phyloP scores from a whole-genome alignment of 2,888 invertebrate genomes.

The Aphodius sticticus region DNA sequence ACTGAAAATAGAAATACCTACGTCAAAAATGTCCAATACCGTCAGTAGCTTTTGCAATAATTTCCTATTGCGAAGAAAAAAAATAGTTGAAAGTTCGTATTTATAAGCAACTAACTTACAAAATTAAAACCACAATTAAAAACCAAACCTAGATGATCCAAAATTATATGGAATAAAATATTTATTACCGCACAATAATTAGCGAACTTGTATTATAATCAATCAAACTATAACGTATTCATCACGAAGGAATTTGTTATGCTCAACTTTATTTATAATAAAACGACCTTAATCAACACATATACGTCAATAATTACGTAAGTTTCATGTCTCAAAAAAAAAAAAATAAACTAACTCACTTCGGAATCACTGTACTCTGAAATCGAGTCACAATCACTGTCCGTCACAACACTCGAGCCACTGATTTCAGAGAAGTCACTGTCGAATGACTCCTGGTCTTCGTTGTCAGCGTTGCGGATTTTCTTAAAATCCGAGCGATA shows the following conservation, averaged over 20 bases:
- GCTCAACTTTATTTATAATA: neutral
- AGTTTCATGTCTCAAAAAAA: neutral
- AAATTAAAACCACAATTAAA: too few species aligned
- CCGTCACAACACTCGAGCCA: conserved; percentile 12
- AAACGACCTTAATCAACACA: neutral
- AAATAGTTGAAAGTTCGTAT: too few species aligned
- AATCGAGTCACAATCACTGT: conserved; percentile 22
- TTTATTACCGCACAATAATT: neutral
- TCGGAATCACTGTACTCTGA: conserved; percentile 15
- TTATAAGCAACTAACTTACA: too few species aligned
- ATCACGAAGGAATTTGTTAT: neutral
- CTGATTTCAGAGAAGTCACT: conserved; percentile 20
- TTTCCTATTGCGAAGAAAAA: too few species aligned
- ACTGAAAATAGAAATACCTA: too few species aligned
- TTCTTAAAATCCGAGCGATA: conserved; percentile 4
- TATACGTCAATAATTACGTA: conserved; percentile 1
- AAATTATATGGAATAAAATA: too few species aligned
- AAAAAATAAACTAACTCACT: conserved; percentile 5
- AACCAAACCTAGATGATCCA: too few species aligned
- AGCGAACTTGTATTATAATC: neutral
- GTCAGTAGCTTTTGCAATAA: too few species aligned
- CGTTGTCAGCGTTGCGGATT: neutral
- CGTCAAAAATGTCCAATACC: too few species aligned
- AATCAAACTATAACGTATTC: neutral
- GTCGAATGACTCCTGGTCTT: neutral